Conservation (phyloP, 2,797 vertebrate species). For the Thunnus albacares region DNA sequence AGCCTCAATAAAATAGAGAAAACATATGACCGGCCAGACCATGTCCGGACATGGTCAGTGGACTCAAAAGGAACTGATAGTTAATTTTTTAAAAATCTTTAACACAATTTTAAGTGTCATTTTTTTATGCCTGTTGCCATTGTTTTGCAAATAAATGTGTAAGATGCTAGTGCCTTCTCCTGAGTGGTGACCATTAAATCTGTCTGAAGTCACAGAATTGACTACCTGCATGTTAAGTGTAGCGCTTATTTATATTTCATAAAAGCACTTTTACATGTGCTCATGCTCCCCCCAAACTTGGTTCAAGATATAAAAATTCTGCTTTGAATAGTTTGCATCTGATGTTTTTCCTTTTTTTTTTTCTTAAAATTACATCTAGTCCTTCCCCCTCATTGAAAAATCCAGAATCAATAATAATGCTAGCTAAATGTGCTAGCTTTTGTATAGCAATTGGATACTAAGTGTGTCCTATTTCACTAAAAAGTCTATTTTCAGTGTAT, state of each 20-base stretch:
- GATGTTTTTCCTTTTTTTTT: neutral
- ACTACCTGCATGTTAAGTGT: neutral
- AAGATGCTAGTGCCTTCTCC: neutral
- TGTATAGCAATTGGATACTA: too few species aligned
- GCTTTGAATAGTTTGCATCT: neutral
- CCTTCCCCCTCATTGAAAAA: too few species aligned
- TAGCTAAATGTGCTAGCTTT: too few species aligned
- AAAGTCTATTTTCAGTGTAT: too few species aligned
- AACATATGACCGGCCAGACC: neutral
- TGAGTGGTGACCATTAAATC: neutral
- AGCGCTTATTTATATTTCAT: neutral
- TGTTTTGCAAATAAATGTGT: conserved; percentile 69
- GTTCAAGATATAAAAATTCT: neutral
- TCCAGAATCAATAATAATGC: too few species aligned
- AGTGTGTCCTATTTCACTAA: too few species aligned
- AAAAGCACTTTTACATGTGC: neutral
- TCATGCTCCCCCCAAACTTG: neutral
- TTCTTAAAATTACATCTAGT: too few species aligned
- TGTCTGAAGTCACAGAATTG: neutral
- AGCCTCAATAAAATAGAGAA: neutral
- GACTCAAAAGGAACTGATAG: conserved; percentile 27
- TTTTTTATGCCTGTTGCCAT: conserved; percentile 47
- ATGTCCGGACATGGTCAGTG: neutral
- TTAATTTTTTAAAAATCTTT: conserved; percentile 42
- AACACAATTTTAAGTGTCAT: conserved; percentile 34